These are phyloP conservation scores for Oncorhynchus masou DNA, from an alignment of 2,113 vertebrate genomes.

Conservation along the genomic window DNA sequence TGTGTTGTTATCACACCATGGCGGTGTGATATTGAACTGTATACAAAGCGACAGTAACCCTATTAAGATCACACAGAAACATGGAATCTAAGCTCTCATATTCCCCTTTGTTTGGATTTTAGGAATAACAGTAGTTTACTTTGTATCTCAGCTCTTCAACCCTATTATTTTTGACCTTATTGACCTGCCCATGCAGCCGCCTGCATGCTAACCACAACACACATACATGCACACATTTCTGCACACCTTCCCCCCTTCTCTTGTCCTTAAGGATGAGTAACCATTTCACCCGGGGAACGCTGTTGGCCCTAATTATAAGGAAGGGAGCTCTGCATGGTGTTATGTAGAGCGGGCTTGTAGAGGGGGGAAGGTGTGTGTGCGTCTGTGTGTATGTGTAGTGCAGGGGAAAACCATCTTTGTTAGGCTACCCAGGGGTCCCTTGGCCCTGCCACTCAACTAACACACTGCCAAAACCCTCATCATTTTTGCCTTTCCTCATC, in stretches of 20 bases:
- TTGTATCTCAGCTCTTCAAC: no score
- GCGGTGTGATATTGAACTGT: no score
- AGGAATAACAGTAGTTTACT: no score
- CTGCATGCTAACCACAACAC: background rate
- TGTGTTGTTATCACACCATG: no score
- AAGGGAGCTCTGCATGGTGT: background rate
- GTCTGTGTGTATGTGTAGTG: background rate
- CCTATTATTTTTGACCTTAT: no score
- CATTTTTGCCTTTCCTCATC: conserved; percentile 20
- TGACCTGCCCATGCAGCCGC: no score
- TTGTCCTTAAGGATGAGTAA: conserved; percentile 31
- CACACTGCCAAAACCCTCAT: conserved; percentile 15
- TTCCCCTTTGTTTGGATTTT: no score
- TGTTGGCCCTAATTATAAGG: conserved; percentile 19
- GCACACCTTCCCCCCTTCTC: background rate
- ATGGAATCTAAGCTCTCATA: no score
- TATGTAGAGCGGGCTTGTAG: background rate
- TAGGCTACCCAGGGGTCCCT: conserved; percentile 6
- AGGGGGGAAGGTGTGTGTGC: background rate
- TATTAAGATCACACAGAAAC: no score
- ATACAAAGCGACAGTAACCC: no score
- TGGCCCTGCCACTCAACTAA: conserved; percentile 16
- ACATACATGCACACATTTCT: background rate
- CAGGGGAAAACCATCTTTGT: conserved; percentile 21
- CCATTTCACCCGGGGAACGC: background rate